phyloP scores from a whole-genome alignment of 2,113 vertebrate genomes.

The Cochlearius cochlearius region DNA sequence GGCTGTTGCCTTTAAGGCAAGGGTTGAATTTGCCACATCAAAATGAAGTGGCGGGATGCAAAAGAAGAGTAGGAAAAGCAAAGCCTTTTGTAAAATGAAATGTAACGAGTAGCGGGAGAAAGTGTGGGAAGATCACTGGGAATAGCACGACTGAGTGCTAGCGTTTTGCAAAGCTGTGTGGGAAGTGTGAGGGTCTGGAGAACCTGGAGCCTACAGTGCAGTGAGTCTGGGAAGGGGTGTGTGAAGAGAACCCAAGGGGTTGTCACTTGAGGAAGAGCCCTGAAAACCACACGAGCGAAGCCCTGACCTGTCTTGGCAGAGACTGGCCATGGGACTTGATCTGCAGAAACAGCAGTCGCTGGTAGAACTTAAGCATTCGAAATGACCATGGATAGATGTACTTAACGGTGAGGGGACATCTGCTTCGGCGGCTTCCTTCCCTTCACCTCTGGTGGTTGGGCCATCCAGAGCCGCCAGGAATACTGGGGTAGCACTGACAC shows the following conservation, averaged over 20 bases:
- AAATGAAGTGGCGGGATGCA: accelerated
- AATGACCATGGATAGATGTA: accelerated
- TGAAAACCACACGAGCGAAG: neutral
- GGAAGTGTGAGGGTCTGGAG: neutral
- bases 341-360: neutral
- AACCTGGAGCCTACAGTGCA: neutral
- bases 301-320: neutral
- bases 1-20: neutral
- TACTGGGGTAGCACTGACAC: neutral
- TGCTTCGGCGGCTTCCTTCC: neutral
- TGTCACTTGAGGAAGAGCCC: neutral
- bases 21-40: neutral
- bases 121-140: neutral
- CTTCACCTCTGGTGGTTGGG: neutral
- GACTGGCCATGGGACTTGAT: neutral
- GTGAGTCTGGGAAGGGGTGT: neutral
- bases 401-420: neutral
- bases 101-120: neutral
- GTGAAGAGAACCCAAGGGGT: neutral
- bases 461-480: neutral
- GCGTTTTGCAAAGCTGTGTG: neutral
- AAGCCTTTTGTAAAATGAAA: neutral
- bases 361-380: neutral
- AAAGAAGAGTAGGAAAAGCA: neutral
- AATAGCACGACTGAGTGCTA: neutral